phyloP scores from a whole-genome alignment of 2,113 vertebrate species.

The Saiga tatarica region DNA sequence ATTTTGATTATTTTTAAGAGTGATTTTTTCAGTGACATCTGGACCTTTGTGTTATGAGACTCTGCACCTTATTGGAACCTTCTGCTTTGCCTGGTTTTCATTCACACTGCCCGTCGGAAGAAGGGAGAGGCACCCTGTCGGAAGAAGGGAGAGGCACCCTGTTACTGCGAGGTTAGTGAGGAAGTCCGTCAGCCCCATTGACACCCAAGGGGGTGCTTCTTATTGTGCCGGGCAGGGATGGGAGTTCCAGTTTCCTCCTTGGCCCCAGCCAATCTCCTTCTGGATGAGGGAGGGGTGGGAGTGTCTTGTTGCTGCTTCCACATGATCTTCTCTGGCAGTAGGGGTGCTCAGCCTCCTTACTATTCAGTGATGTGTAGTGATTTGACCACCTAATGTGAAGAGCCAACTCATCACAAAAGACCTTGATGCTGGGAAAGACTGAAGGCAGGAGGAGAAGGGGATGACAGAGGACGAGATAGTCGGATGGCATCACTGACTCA shows the following conservation, averaged over 20 bases:
- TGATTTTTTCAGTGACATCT: not conserved
- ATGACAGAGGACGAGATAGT: not conserved
- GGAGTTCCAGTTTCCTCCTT: not conserved
- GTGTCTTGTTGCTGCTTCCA: not conserved
- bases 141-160: too few relatives aligned
- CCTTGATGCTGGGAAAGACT: not conserved
- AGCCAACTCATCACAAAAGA: not conserved
- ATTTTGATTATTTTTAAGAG: not conserved
- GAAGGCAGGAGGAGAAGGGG: not conserved
- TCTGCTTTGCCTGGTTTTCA: not conserved
- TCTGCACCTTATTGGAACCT: not conserved
- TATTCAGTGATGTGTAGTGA: not conserved
- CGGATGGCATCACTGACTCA: not conserved
- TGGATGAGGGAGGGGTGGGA: not conserved
- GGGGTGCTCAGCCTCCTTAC: not conserved
- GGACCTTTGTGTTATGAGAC: not conserved
- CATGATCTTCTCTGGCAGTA: not conserved
- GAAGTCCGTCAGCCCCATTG: not conserved
- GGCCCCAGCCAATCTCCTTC: too few relatives aligned
- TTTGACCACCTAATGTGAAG: not conserved
- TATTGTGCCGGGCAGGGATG: not conserved
- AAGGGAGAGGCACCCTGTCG: not conserved
- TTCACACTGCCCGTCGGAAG: not conserved
- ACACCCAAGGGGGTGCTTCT: not conserved
- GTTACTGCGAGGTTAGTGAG: fast-evolving